Conservation (phyloP, 92 coral and sea anemone genomes). For the Actinernus sp. region DNA sequence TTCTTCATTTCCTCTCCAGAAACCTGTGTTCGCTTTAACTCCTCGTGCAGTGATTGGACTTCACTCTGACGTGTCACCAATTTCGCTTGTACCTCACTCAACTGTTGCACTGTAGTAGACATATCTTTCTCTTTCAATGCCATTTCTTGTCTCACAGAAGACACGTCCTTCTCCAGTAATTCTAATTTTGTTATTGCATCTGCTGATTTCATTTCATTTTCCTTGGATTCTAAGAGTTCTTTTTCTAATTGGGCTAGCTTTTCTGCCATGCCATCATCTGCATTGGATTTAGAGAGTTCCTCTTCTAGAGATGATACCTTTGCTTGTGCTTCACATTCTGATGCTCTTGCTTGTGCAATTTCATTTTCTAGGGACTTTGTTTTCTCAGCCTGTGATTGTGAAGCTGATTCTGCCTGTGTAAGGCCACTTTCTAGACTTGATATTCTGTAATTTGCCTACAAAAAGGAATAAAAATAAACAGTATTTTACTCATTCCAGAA, state of each 20-base stretch:
- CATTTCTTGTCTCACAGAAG: not conserved
- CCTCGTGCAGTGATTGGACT: conserved; percentile 58
- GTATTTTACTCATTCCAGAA: too few relatives aligned
- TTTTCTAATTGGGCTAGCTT: conserved; percentile 72
- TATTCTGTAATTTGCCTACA: conserved; percentile 67
- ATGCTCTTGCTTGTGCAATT: conserved; percentile 40
- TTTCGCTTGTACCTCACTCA: conserved; percentile 57
- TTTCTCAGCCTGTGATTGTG: conserved; percentile 58
- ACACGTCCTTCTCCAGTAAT: conserved; percentile 27
- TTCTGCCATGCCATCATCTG: conserved; percentile 19
- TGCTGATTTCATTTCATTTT: conserved; percentile 53
- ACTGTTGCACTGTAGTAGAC: conserved; percentile 29
- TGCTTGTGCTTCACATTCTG: conserved; percentile 61
- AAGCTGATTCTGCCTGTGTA: conserved; percentile 73
- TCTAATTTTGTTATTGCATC: conserved; percentile 74
- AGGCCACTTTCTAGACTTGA: conserved; percentile 70
- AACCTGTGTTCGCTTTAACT: conserved; percentile 60
- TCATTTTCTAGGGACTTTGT: conserved; percentile 59
- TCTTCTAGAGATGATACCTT: conserved; percentile 75
- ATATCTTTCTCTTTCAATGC: conserved; percentile 18
- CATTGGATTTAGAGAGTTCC: conserved; percentile 52
- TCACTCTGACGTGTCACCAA: conserved; percentile 71
- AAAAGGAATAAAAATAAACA: too few relatives aligned
- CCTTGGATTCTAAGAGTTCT: conserved; percentile 65
- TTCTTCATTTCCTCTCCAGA: conserved; percentile 67